These are phyloP conservation scores for Tenthredo distinguenda DNA, from an alignment of 2,888 invertebrate species.

Conservation along the genomic window DNA sequence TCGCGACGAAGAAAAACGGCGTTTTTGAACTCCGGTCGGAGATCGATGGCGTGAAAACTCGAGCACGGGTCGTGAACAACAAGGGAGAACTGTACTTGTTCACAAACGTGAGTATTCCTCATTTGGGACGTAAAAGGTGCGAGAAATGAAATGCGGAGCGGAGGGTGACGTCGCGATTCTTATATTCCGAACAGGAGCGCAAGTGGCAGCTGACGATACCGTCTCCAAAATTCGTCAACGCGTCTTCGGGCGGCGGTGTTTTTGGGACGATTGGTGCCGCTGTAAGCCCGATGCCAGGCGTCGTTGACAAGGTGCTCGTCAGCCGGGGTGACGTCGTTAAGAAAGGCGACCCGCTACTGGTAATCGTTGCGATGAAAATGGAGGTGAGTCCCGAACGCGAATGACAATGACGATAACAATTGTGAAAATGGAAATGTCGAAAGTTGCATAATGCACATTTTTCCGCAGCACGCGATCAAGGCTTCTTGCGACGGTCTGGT, in stretches of 20 bases:
- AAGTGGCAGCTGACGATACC: slow-evolving; percentile 84
- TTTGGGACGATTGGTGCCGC: slow-evolving; percentile 80
- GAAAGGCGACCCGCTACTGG: slow-evolving; percentile 93
- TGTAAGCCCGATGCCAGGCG: slow-evolving; percentile 96
- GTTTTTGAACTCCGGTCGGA: slow-evolving; percentile 79
- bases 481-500: slow-evolving; percentile 90
- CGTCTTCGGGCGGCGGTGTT: slow-evolving; percentile 74
- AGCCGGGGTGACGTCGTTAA: slow-evolving; percentile 89
- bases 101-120: slow-evolving; percentile 79
- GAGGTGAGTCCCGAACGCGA: slow-evolving; percentile 81
- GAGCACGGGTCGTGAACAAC: slow-evolving; percentile 81
- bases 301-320: slow-evolving; percentile 94
- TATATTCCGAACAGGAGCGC: slow-evolving; percentile 78
- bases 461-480: slow-evolving; percentile 88
- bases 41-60: slow-evolving; percentile 80
- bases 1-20: slow-evolving; percentile 74
- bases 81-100: slow-evolving; percentile 84
- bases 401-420: background rate
- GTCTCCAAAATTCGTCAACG: slow-evolving; percentile 81
- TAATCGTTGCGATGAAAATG: slow-evolving; percentile 99
- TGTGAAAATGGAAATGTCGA: no score
- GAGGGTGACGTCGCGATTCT: background rate
- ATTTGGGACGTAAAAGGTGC: background rate
- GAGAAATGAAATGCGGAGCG: background rate
- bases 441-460: slow-evolving; percentile 51